phyloP scores from a whole-genome alignment of 1,140 invertebrate species.

The Drosophila nebulosa region DNA sequence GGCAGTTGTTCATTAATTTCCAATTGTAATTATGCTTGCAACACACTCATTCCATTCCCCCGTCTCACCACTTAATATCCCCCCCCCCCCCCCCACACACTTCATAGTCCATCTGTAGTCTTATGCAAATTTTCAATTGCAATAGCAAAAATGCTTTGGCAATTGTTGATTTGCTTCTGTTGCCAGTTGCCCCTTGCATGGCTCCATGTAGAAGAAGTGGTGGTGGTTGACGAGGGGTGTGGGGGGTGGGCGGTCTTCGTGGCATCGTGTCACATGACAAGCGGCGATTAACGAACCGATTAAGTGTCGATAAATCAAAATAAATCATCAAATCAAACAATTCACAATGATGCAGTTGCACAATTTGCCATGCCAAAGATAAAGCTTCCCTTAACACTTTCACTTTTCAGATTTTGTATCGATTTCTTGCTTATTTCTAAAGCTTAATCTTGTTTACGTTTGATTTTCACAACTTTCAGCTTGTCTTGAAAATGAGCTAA shows the following conservation, averaged over 20 bases:
- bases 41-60: background rate
- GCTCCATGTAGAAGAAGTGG: background rate
- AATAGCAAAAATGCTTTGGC: background rate
- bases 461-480: no score
- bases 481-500: no score
- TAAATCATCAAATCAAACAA: background rate
- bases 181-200: no score
- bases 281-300: background rate
- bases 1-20: slow-evolving; percentile 28
- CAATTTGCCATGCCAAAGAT: background rate
- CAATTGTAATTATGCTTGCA: slow-evolving; percentile 26
- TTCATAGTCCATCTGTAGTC: background rate
- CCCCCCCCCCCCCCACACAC: background rate
- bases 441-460: no score
- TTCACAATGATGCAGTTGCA: background rate
- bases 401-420: background rate
- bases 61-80: background rate
- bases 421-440: no score
- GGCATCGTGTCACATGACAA: background rate
- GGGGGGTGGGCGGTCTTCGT: background rate
- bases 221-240: background rate
- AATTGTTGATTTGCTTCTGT: no score
- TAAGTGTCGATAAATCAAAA: background rate
- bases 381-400: background rate
- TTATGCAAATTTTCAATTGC: background rate